Percentiles rank a stretch among this genome's conserved stretches.
phyloP scores from a whole-genome alignment of 2,113 vertebrate genomes.

The Galeopterus variegatus region DNA sequence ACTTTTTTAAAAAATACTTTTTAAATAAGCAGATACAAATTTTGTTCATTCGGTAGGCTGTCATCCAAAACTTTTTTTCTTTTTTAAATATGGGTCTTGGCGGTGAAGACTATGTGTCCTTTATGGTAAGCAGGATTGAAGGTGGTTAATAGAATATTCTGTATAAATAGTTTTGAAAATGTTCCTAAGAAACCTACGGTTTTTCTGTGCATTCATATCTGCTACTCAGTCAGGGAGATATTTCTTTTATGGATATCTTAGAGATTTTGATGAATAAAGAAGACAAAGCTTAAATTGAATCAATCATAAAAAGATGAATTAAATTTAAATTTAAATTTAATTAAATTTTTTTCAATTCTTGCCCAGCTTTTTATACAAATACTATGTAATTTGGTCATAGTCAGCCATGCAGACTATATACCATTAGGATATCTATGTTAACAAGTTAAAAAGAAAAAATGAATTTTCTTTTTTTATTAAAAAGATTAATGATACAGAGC shows the following conservation, averaged over 20 bases:
- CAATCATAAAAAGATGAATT: neutral
- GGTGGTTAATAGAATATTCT: neutral
- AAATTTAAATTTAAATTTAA: slow-evolving; percentile 55
- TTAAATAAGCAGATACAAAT: neutral
- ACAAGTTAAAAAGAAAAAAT: neutral
- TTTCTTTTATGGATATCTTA: neutral
- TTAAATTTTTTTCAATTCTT: neutral
- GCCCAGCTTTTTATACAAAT: neutral
- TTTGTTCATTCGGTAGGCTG: neutral
- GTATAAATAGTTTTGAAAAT: slow-evolving; percentile 8
- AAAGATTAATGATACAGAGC: neutral
- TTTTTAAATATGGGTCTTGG: neutral
- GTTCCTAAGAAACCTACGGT: neutral
- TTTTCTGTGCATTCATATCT: neutral
- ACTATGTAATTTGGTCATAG: slow-evolving; percentile 3
- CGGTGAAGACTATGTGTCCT: neutral
- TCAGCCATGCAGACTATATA: neutral
- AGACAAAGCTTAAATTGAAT: slow-evolving; percentile 16
- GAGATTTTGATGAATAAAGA: slow-evolving; percentile 34
- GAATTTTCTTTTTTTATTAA: slow-evolving; percentile 46
- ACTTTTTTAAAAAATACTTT: neutral
- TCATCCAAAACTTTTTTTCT: neutral
- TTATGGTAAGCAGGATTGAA: neutral
- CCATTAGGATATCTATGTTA: neutral
- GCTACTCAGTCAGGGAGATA: neutral